Percentiles rank a stretch among this genome's conserved stretches.
Conservation (phyloP, 2,797 vertebrate species). For the Taeniopygia guttata region DNA sequence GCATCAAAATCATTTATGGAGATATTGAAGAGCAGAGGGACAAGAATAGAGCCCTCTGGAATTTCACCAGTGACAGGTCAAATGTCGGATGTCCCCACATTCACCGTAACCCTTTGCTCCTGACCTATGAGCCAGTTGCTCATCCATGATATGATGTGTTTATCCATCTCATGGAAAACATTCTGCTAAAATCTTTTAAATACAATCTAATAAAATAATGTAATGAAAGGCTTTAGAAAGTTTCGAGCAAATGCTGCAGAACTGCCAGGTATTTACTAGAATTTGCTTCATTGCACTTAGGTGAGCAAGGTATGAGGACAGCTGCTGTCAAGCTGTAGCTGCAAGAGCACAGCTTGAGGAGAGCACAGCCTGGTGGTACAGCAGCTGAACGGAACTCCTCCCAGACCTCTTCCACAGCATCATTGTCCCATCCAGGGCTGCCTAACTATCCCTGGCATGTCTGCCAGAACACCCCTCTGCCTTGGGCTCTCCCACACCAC, state of each 20-base stretch:
- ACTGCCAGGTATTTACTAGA: background rate
- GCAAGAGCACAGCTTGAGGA: background rate
- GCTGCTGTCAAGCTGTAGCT: background rate
- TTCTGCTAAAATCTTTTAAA: background rate
- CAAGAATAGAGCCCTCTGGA: background rate
- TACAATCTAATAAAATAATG: background rate
- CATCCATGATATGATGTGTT: no score
- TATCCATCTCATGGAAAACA: background rate
- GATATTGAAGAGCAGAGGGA: background rate
- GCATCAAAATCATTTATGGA: background rate
- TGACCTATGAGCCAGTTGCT: background rate
- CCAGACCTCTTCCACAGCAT: background rate
- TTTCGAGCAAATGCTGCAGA: background rate
- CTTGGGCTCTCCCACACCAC: background rate
- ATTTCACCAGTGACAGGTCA: background rate
- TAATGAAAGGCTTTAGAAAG: background rate
- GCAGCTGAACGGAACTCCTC: background rate
- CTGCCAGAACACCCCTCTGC: background rate
- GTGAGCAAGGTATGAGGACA: background rate
- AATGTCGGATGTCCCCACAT: background rate
- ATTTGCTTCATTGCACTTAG: background rate
- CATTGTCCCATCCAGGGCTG: background rate
- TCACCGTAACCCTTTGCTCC: background rate
- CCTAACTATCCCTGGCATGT: fast-evolving
- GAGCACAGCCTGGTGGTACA: background rate